Evolutionary conservation across 2,113 vertebrate genomes (phyloP).

Genomic region (Clupea harengus): DNA sequence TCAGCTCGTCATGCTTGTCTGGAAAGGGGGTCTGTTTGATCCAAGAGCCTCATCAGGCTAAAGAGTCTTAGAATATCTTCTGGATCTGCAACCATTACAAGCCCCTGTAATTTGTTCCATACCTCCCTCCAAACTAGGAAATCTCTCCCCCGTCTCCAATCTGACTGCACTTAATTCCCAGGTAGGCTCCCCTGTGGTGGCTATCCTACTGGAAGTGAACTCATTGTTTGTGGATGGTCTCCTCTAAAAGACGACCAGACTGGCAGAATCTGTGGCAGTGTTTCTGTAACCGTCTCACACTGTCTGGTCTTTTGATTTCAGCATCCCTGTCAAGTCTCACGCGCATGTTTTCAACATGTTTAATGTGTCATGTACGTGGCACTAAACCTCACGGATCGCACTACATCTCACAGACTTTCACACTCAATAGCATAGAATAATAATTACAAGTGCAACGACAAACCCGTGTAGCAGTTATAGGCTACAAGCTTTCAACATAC

Average conservation of each 20-base stretch:
- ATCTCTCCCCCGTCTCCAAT: slow-evolving; percentile 55
- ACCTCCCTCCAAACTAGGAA: slow-evolving; percentile 54
- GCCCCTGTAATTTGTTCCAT: slow-evolving; percentile 67
- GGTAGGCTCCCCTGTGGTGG: slow-evolving; percentile 51
- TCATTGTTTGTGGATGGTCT: slow-evolving; percentile 15
- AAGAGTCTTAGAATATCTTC: slow-evolving; percentile 61
- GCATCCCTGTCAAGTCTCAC: background rate
- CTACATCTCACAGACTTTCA: no score
- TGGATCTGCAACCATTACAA: slow-evolving; percentile 64
- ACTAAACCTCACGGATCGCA: background rate
- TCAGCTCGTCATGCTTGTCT: slow-evolving; percentile 50
- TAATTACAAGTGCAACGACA: no score
- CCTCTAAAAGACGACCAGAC: background rate
- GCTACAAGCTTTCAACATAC: no score
- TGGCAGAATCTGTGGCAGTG: background rate
- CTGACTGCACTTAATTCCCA: slow-evolving; percentile 63
- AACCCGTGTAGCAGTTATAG: no score
- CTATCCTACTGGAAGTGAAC: slow-evolving; percentile 39
- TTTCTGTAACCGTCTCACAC: background rate
- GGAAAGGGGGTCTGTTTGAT: slow-evolving; percentile 53
- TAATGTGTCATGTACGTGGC: no score
- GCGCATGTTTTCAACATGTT: no score
- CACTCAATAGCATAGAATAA: no score
- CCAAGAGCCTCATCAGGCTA: slow-evolving; percentile 63
- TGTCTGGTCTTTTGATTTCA: background rate